Percentiles rank a stretch among this genome's conserved stretches.
phyloP scores from a whole-genome alignment of 2,888 invertebrate species.

The Nymphalis polychloros region DNA sequence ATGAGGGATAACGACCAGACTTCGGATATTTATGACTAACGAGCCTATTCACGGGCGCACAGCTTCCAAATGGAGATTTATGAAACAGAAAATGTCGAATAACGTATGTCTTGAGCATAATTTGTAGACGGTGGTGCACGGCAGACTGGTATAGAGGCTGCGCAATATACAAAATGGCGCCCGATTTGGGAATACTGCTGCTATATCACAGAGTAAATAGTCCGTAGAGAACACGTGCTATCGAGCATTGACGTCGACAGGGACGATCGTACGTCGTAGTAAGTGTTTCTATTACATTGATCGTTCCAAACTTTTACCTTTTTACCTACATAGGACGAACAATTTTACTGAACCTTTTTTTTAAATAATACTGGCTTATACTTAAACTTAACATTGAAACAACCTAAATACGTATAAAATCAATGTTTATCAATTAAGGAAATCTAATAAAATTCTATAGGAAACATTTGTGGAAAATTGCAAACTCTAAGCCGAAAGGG shows the following conservation, averaged over 20 bases:
- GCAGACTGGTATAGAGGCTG: conserved; percentile 24
- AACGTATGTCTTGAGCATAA: conserved; percentile 69
- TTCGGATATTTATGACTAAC: conserved; percentile 80
- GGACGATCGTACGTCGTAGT: conserved; percentile 11
- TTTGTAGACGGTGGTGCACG: conserved; percentile 54
- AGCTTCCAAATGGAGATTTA: conserved; percentile 75
- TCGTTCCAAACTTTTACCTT: conserved; percentile 6
- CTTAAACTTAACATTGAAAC: background rate
- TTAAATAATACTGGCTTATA: background rate
- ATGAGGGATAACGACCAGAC: conserved; percentile 75
- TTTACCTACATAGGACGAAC: background rate
- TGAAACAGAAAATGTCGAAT: conserved; percentile 74
- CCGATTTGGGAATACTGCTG: conserved; percentile 38
- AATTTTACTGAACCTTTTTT: background rate
- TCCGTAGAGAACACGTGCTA: conserved; percentile 24
- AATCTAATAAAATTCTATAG: conserved; percentile 73
- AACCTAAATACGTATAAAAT: background rate
- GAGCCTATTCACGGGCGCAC: conserved; percentile 75
- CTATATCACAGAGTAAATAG: conserved; percentile 31
- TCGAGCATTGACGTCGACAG: conserved; percentile 11
- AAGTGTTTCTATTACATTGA: conserved; percentile 13
- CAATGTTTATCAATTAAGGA: conserved; percentile 64
- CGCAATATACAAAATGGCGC: conserved; percentile 39
- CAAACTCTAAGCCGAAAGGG: conserved; percentile 73
- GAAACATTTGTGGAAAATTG: conserved; percentile 74